These are phyloP conservation scores for human (Homo sapiens) DNA, from an alignment of 2,113 vertebrate genomes.

Conservation along the genomic window GRCh38 chr7:143298001-143298500, in stretches of 20 bases:
- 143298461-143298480: neutral
- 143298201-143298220: neutral
- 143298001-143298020: neutral
- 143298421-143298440: neutral
- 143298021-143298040: neutral
- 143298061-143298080: neutral
- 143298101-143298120: neutral
- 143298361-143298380: neutral
- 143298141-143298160: neutral
- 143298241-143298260: rapidly evolving
- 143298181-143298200: neutral
- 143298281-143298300: neutral
- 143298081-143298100: neutral
- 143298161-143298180: neutral
- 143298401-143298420: neutral
- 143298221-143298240: neutral
- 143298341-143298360: neutral
- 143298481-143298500: neutral
- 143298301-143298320: neutral
- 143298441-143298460: neutral
- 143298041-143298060: neutral
- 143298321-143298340: neutral
- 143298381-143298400: neutral
- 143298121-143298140: neutral
- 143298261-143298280: neutral